phyloP scores from a whole-genome alignment of 2,113 vertebrate genomes.

The Lichenostomus cassidix region DNA sequence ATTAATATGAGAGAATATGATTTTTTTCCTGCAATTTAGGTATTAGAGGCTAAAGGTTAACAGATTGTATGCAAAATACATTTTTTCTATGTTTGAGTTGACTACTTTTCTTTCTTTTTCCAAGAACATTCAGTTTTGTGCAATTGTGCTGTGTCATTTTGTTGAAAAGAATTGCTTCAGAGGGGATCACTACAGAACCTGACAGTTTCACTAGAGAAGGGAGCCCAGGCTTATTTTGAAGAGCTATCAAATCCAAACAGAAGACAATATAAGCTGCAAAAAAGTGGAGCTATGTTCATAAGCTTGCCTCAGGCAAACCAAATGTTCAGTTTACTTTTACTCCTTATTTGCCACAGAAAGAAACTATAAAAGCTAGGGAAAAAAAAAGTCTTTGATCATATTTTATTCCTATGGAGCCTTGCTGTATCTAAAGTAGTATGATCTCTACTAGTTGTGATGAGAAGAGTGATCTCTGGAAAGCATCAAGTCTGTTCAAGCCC shows the following conservation, averaged over 20 bases:
- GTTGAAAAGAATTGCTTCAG: conserved; percentile 38
- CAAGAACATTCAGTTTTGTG: neutral
- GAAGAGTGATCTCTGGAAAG: neutral
- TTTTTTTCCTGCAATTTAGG: neutral
- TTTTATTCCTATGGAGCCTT: neutral
- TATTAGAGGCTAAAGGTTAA: neutral
- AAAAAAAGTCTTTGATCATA: conserved; percentile 29
- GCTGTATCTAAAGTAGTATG: conserved; percentile 2
- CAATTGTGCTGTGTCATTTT: neutral
- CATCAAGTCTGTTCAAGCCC: neutral
- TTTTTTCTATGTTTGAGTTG: neutral
- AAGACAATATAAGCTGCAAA: conserved; percentile 43
- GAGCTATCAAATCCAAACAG: conserved; percentile 59
- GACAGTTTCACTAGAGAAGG: neutral
- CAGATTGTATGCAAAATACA: neutral
- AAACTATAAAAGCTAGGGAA: conserved; percentile 2
- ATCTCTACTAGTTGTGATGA: neutral
- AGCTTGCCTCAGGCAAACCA: conserved; percentile 70
- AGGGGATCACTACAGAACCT: neutral
- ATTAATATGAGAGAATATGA: neutral
- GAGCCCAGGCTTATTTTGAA: conserved; percentile 43
- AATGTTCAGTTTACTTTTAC: conserved; percentile 62
- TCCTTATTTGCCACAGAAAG: conserved; percentile 49
- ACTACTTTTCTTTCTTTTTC: neutral
- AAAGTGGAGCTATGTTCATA: conserved; percentile 32